Evolutionary conservation across 2,888 invertebrate genomes (phyloP).

Genomic region (Elgonia sp.): DNA sequence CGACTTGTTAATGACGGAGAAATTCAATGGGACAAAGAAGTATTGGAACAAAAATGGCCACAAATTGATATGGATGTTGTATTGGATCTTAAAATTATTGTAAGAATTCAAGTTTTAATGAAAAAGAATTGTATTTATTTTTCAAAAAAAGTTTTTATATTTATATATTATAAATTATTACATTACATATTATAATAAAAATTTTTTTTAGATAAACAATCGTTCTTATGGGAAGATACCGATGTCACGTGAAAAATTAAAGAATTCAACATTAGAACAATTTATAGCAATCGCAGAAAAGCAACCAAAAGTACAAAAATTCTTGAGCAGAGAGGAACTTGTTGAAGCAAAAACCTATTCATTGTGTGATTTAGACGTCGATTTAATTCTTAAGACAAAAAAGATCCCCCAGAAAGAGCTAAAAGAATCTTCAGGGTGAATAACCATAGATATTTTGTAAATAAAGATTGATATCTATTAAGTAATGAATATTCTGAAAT

Average conservation of each 20-base stretch:
- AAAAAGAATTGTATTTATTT: no score
- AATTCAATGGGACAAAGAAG: slow-evolving; percentile 90
- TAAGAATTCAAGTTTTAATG: background rate
- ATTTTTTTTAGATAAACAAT: no score
- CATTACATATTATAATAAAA: no score
- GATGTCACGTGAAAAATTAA: slow-evolving; percentile 18
- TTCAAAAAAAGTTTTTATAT: background rate
- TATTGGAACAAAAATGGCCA: slow-evolving; percentile 94
- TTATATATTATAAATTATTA: no score
- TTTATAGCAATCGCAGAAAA: slow-evolving; percentile 51
- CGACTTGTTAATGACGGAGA: slow-evolving; percentile 85
- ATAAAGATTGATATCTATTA: no score
- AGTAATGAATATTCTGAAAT: no score
- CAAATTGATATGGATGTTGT: slow-evolving; percentile 91
- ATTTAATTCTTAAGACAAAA: slow-evolving; percentile 47
- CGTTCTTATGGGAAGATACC: background rate
- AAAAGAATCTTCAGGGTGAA: slow-evolving; percentile 43
- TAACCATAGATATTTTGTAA: background rate
- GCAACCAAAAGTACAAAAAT: slow-evolving; percentile 44
- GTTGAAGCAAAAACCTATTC: slow-evolving; percentile 48
- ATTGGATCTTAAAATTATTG: slow-evolving; percentile 85
- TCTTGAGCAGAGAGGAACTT: slow-evolving; percentile 35
- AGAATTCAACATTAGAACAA: slow-evolving; percentile 43
- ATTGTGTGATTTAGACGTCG: slow-evolving; percentile 26
- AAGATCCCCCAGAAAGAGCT: slow-evolving; percentile 37